Conservation (phyloP, 2,113 vertebrate genomes). For the Forbesichthys agassizii region DNA sequence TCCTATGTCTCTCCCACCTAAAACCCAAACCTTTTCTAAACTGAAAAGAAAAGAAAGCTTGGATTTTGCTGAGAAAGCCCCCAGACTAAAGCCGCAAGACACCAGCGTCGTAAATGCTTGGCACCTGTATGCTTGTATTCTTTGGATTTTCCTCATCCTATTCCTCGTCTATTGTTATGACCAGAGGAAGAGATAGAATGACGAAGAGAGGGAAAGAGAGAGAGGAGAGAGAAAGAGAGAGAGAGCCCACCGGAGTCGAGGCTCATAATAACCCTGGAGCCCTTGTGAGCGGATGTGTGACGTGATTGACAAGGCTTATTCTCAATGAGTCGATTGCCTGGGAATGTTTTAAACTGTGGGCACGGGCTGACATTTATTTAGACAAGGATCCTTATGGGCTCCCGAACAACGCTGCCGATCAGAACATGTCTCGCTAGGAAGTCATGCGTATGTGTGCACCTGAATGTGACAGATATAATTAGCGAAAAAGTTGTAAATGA, state of each 20-base stretch:
- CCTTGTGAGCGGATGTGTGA: conserved; percentile 43
- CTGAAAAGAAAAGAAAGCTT: conserved; percentile 8
- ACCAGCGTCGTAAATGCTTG: conserved; percentile 68
- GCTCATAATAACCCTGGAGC: conserved; percentile 75
- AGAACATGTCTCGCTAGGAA: conserved; percentile 68
- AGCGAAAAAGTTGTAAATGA: conserved; percentile 11
- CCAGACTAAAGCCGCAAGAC: conserved; percentile 25
- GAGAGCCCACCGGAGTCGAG: conserved; percentile 78
- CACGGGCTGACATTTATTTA: conserved; percentile 85
- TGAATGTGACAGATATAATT: neutral
- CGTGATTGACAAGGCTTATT: conserved; percentile 82
- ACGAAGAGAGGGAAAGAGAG: neutral
- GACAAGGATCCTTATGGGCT: conserved; percentile 78
- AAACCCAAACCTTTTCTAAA: neutral
- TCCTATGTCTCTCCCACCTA: neutral
- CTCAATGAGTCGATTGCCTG: conserved; percentile 73
- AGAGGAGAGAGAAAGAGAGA: too few species aligned
- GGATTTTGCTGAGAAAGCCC: conserved; percentile 23
- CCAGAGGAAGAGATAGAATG: conserved; percentile 61
- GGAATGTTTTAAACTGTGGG: conserved; percentile 44
- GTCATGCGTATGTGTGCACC: neutral
- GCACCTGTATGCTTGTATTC: conserved; percentile 81
- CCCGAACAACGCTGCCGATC: conserved; percentile 65
- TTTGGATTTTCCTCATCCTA: conserved; percentile 74
- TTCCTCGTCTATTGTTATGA: conserved; percentile 82